Evolutionary conservation across 2,113 vertebrate genomes (phyloP), one percentile per base, ranked within the genome.

Genomic region (Gavia stellata): DNA sequence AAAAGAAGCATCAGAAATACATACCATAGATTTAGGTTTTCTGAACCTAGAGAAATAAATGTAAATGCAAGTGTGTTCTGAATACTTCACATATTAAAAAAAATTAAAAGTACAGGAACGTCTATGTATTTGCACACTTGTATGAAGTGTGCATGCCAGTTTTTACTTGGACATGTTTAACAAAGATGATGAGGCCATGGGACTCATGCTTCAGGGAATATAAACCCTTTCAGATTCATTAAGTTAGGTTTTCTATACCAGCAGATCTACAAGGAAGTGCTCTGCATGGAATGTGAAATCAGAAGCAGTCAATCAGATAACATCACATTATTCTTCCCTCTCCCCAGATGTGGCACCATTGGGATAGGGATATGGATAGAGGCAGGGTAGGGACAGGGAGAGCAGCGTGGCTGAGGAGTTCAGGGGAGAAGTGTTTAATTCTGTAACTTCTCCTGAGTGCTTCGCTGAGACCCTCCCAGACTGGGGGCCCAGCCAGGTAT

Each of bases 341-440:
- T 68, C 8, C 18, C 14, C 23, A 49, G 15, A 13, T 3, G 7
- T 1, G 3, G 36, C 28, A 73, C 8, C 3, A 24, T 1, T 24
- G 4, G 33, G 20, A 25, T 3, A 49, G 34, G 3, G 25, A 40
- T 36, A 82, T 6, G 25, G 10, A 50, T 0, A 40, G 10, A 17
- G n/a, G 12, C 49, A 68, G 21, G 15, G 12, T 7, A 92, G 38
- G 23, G 42, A 19, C 23, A 56, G 38, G 63, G 29, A 75, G 16
- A 72, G 29, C 6, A 62, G 9, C 0, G 1, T 44, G 42, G 10
- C 45, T 81, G 28, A 81, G 68, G 45, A 40, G 47, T 44, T 71
- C 20, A 34, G 31, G 14, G 18, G 75, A 49, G 45, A 91, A 77
- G 17, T 33, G 19, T 19, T 91, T 80, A 86, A 65, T 73, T 83